Evolutionary conservation across 2,888 invertebrate species (phyloP).

Genomic region (Eupithecia inturbata): DNA sequence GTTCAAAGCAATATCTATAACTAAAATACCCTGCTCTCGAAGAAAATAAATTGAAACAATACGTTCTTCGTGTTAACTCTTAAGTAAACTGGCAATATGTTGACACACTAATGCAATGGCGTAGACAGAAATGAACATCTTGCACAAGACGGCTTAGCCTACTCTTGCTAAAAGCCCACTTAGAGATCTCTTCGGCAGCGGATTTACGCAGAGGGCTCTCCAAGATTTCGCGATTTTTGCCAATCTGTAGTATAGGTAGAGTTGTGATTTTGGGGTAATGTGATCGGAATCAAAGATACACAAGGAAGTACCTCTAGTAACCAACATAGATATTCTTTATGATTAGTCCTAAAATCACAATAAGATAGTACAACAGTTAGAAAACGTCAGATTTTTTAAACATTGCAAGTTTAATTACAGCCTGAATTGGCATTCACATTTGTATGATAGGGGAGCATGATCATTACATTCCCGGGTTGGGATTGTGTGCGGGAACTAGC

Average conservation of each 20-base stretch:
- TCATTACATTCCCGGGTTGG: slow-evolving; percentile 54
- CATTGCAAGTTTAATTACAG: slow-evolving; percentile 54
- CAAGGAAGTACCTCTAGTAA: slow-evolving; percentile 13
- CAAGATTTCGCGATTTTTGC: slow-evolving; percentile 70
- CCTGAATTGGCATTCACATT: slow-evolving; percentile 43
- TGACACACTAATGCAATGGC: slow-evolving; percentile 58
- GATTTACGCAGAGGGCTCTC: slow-evolving; percentile 77
- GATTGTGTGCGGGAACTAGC: slow-evolving; percentile 52
- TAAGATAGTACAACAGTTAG: neutral
- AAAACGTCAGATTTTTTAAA: slow-evolving; percentile 16
- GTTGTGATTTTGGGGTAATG: slow-evolving; percentile 69
- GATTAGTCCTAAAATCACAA: neutral
- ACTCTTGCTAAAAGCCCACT: slow-evolving; percentile 83
- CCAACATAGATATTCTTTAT: neutral
- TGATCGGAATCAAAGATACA: slow-evolving; percentile 48
- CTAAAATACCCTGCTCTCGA: neutral
- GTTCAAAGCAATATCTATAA: neutral
- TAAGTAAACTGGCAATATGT: slow-evolving; percentile 41
- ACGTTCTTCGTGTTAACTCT: slow-evolving; percentile 1
- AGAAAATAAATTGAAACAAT: neutral
- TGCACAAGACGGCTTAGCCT: slow-evolving; percentile 80
- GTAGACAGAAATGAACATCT: slow-evolving; percentile 77
- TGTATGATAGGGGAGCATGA: slow-evolving; percentile 54
- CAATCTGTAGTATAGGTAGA: slow-evolving; percentile 61
- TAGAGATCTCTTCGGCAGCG: slow-evolving; percentile 78